Conservation (phyloP, 2,797 vertebrate genomes). For the Smutsia gigantea region DNA sequence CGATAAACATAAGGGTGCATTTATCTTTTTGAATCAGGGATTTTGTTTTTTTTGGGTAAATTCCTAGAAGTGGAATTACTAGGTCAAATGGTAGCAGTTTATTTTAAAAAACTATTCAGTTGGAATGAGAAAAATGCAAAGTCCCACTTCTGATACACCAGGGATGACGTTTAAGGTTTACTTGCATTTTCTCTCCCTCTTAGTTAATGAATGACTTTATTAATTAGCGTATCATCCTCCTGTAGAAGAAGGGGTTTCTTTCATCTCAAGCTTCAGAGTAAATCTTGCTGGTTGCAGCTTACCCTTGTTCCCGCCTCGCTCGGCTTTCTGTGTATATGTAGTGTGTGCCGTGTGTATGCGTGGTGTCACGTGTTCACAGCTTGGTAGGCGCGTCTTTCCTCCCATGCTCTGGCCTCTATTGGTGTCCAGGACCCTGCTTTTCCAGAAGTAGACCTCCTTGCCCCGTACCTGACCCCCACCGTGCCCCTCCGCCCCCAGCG, state of each 20-base stretch:
- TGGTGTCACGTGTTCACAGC: fast-evolving
- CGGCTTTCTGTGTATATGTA: background rate
- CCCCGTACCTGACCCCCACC: background rate
- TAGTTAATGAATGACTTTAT: background rate
- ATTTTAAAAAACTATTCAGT: constrained; percentile 57
- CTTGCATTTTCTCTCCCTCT: background rate
- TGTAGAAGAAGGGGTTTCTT: background rate
- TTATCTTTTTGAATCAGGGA: no score
- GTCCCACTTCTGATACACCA: background rate
- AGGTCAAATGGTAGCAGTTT: constrained; percentile 51
- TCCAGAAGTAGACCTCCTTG: background rate
- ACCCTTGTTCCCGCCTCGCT: background rate
- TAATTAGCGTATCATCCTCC: constrained; percentile 41
- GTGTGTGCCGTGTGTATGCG: fast-evolving
- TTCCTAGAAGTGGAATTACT: no score
- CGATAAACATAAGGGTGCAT: no score
- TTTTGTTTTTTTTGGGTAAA: no score
- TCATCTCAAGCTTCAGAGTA: background rate
- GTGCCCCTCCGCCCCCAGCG: background rate
- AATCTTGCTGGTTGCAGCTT: background rate
- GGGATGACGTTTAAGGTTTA: background rate
- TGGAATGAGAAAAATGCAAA: constrained; percentile 1
- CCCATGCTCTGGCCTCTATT: background rate
- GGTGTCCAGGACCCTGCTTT: background rate
- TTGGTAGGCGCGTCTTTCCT: background rate